These are phyloP conservation scores for Gambusia yucatana DNA, from an alignment of 2,797 vertebrate genomes.

Conservation along the genomic window DNA sequence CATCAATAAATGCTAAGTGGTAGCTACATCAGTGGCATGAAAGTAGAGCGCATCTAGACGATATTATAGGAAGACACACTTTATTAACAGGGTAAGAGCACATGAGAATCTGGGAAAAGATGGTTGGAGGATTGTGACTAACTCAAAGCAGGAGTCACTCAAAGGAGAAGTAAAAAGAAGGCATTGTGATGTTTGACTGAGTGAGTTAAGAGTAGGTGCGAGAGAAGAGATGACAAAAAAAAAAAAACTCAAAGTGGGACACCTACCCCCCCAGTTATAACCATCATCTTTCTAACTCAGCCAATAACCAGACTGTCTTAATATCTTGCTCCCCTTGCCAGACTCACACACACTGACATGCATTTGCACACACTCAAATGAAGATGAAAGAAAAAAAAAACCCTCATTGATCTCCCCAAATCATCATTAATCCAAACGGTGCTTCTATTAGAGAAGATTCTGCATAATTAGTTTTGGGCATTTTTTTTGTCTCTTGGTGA, in stretches of 20 bases:
- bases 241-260: constrained; percentile 66
- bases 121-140: constrained; percentile 42
- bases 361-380: constrained; percentile 55
- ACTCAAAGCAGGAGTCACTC: constrained; percentile 46
- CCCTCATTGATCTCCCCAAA: constrained; percentile 79
- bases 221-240: constrained; percentile 38
- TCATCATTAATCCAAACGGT: constrained; percentile 81
- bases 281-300: constrained; percentile 60
- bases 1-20: constrained; percentile 66
- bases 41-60: constrained; percentile 52
- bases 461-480: constrained; percentile 75
- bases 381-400: constrained; percentile 63
- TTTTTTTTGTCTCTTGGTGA: not conserved
- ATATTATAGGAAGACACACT: constrained; percentile 53
- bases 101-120: constrained; percentile 21
- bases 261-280: constrained; percentile 52
- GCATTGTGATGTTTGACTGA: constrained; percentile 48
- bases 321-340: constrained; percentile 69
- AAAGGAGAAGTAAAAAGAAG: constrained; percentile 26
- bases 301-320: constrained; percentile 74
- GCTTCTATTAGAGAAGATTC: constrained; percentile 81
- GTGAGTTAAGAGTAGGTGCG: constrained; percentile 56
- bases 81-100: constrained; percentile 5
- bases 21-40: constrained; percentile 53
- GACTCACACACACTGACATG: constrained; percentile 31